Evolutionary conservation across 2,888 invertebrate genomes (phyloP).

Genomic region (Lobophora halterata): DNA sequence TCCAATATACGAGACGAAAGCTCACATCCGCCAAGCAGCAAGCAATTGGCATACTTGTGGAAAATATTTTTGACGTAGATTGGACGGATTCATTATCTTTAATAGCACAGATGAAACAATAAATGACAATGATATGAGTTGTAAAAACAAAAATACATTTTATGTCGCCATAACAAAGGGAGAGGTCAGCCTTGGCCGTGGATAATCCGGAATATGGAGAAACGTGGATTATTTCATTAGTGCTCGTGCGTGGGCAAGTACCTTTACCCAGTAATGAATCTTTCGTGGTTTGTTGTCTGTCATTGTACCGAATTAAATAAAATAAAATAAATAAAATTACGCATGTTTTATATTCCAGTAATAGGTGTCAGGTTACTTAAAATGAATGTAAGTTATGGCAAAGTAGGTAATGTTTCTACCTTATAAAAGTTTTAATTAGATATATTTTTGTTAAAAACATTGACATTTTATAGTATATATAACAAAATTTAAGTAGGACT

Average conservation of each 20-base stretch:
- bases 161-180: conserved; percentile 34
- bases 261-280: too few species aligned
- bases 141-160: conserved; percentile 32
- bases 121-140: conserved; percentile 25
- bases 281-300: too few species aligned
- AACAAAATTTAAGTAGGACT: too few species aligned
- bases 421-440: too few species aligned
- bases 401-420: too few species aligned
- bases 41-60: background rate
- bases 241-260: conserved; percentile 2
- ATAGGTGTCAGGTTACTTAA: too few species aligned
- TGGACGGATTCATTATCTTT: conserved; percentile 18
- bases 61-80: background rate
- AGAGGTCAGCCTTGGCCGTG: conserved; percentile 38
- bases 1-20: background rate
- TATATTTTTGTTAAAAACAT: too few species aligned
- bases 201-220: conserved; percentile 29
- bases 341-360: too few species aligned
- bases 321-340: too few species aligned
- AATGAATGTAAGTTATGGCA: too few species aligned
- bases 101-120: conserved; percentile 19
- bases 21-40: conserved; percentile 3
- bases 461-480: too few species aligned
- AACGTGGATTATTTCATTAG: conserved; percentile 29
- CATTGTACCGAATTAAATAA: too few species aligned